Base-by-base conservation (phyloP, 2,113 vertebrate species). In the Xiphias gladius region DNA sequence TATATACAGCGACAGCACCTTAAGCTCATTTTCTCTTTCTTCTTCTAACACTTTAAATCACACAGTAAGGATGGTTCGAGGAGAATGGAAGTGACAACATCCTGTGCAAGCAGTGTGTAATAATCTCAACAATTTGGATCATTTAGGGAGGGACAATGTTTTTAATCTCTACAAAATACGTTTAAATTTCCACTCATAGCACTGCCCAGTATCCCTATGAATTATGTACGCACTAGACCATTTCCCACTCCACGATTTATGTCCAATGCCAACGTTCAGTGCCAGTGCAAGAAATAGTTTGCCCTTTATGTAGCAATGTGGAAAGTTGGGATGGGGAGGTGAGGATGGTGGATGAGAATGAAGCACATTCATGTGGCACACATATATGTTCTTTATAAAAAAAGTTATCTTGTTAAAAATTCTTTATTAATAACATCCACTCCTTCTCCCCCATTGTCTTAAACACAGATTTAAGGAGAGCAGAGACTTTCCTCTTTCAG, bases 31-130 rank as follows among this genome's bases (percentile, higher is more conserved):
- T 59, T 68, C 30, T 68, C 70, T 79, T 84, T 83, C 43, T 70
- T 69, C 66, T 73, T 70, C 59, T 73, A 48, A 61, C 64, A 62
- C 75, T 88, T 86, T 35, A 85, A 85, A 75, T 70, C 67, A 78
- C 12, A 70, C 55, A 63, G 54, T 26, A 17, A 54, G 19, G 46
- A 35, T 57, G 55, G 78, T 12, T 48, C 43, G 73, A 63, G 55
- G 57, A 70, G 73, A 89, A 89, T 86, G 30, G 52, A 58, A 52
- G 71, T 84, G 76, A 82, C 50, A 85, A 88, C 43, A 37, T 48
- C 17, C 39, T 13, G 57, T 77, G 39, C 26, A 46, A 30, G 73
- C 70, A 32, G 14, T 37, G 2, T 61, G 57, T 61, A 79, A 70
- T 76, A 77, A 76, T 55, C 52, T 63, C 54, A 52, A 73, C 67